Percentiles rank a stretch among this genome's conserved stretches.
These are phyloP conservation scores for Rhinoderma darwinii DNA, from an alignment of 2,113 vertebrate species.

Conservation along the genomic window DNA sequence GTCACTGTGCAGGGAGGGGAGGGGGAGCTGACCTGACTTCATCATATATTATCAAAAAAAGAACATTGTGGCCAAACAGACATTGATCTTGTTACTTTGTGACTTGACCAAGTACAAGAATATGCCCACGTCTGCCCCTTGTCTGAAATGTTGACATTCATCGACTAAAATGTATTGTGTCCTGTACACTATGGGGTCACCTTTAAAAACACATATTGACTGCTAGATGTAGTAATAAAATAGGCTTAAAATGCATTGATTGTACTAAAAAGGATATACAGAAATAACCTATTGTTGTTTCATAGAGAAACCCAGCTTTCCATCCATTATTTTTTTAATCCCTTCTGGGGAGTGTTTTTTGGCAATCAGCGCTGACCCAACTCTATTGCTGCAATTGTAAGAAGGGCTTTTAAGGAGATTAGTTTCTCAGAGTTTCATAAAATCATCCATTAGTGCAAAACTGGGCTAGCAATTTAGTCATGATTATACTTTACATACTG, in stretches of 20 bases:
- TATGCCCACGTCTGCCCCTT: no score
- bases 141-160: no score
- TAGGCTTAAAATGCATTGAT: background rate
- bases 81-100: no score
- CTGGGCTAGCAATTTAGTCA: slow-evolving; percentile 32
- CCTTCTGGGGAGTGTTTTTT: slow-evolving; percentile 12
- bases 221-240: background rate
- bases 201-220: background rate
- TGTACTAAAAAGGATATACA: background rate
- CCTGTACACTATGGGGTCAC: background rate
- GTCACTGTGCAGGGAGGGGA: no score
- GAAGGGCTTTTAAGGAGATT: slow-evolving; percentile 52
- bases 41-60: no score
- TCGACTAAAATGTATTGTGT: background rate
- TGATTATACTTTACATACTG: slow-evolving; percentile 34
- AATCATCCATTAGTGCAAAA: slow-evolving; percentile 53
- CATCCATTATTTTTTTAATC: slow-evolving; percentile 27
- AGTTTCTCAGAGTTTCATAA: slow-evolving; percentile 44
- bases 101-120: no score
- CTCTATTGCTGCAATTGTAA: slow-evolving; percentile 32
- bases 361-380: slow-evolving; percentile 39
- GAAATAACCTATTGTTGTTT: slow-evolving; percentile 2
- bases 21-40: no score
- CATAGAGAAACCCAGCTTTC: background rate
- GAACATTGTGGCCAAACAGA: no score